Conservation (phyloP, 2,888 invertebrate genomes). For the Ommatoiulus sabulosus region DNA sequence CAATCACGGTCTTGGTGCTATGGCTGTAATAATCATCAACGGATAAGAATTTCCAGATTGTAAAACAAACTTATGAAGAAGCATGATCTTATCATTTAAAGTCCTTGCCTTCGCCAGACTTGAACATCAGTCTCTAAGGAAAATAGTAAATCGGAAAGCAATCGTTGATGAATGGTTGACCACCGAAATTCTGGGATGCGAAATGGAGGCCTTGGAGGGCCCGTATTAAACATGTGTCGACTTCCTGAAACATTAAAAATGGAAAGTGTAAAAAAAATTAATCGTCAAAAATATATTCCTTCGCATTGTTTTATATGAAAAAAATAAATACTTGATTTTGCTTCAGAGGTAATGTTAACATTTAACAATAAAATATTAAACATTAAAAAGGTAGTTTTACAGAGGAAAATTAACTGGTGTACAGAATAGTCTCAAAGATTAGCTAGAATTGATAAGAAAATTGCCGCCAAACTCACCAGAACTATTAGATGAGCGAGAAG, state of each 20-base stretch:
- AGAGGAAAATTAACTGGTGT: too few species aligned
- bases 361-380: neutral
- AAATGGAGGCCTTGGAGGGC: constrained; percentile 94
- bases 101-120: constrained; percentile 78
- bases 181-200: constrained; percentile 99
- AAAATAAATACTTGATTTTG: neutral
- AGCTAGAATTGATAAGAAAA: too few species aligned
- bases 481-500: constrained; percentile 48
- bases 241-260: constrained; percentile 59
- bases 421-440: too few species aligned
- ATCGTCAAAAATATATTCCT: neutral
- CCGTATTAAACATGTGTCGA: constrained; percentile 93
- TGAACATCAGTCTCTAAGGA: constrained; percentile 98
- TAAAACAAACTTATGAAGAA: constrained; percentile 17
- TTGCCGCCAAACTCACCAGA: constrained; percentile 27
- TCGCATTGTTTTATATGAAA: neutral
- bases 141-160: constrained; percentile 95
- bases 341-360: neutral
- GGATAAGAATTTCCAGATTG: constrained; percentile 7
- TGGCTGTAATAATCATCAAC: constrained; percentile 75
- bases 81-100: constrained; percentile 34
- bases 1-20: constrained; percentile 95
- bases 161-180: constrained; percentile 97
- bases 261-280: neutral
- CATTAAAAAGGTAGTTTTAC: neutral